phyloP scores from a whole-genome alignment of 2,888 invertebrate genomes.

The Caenorhabditis zanzibari region DNA sequence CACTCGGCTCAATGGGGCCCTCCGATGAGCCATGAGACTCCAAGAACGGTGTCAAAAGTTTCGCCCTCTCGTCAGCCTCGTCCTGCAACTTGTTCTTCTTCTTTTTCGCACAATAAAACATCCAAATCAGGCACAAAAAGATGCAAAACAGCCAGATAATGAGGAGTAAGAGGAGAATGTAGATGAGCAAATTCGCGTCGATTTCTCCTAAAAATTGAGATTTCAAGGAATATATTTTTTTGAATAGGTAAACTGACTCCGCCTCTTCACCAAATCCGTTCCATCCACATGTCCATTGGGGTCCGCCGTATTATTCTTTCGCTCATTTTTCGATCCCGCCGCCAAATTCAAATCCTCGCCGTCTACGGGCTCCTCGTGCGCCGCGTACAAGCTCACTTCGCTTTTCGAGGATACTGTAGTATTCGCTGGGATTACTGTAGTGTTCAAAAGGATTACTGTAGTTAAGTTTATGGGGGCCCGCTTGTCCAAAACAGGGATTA shows the following conservation, averaged over 20 bases:
- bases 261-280: background rate
- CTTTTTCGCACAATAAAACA: slow-evolving; percentile 40
- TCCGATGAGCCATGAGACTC: background rate
- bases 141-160: slow-evolving; percentile 45
- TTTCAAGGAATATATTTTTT: background rate
- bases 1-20: background rate
- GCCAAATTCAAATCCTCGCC: background rate
- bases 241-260: background rate
- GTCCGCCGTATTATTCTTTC: background rate
- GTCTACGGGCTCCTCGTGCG: background rate
- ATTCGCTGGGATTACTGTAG: background rate
- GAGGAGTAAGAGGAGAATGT: slow-evolving; percentile 23
- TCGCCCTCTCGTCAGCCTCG: background rate
- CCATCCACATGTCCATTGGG: background rate
- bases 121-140: slow-evolving; percentile 40
- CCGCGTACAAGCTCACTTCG: background rate
- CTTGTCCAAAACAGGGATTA: background rate
- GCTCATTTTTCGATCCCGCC: background rate
- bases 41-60: background rate
- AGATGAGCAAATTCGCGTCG: slow-evolving; percentile 20
- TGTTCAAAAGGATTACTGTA: too few relatives aligned
- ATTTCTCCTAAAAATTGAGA: slow-evolving; percentile 7
- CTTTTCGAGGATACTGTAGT: background rate
- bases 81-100: slow-evolving; percentile 17
- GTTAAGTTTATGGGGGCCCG: background rate